Evolutionary conservation across 1,140 invertebrate genomes (phyloP).

Genomic region (Calycopis cecrops): DNA sequence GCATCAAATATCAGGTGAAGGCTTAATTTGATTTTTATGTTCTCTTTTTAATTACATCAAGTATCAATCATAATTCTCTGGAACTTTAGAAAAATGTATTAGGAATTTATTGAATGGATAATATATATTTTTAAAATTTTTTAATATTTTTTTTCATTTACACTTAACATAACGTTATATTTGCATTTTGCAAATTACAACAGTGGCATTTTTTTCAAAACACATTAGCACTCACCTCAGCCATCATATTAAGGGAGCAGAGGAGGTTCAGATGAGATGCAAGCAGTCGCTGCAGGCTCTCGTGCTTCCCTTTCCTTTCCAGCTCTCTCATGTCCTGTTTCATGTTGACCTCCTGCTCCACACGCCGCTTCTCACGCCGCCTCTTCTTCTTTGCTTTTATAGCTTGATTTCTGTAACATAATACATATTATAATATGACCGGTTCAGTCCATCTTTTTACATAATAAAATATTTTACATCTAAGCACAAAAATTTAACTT

Average conservation of each 20-base stretch:
- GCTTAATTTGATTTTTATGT: no score
- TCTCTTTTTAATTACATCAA: no score
- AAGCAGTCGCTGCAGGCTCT: slow-evolving; percentile 44
- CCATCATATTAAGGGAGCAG: slow-evolving; percentile 53
- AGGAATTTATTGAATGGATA: no score
- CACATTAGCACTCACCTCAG: slow-evolving; percentile 40
- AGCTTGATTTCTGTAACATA: slow-evolving; percentile 38
- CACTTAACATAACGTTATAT: no score
- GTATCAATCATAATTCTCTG: no score
- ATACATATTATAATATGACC: no score
- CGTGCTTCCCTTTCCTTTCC: slow-evolving; percentile 45
- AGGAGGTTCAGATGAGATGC: slow-evolving; percentile 53
- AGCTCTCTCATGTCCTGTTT: slow-evolving; percentile 48
- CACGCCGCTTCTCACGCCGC: slow-evolving; percentile 46
- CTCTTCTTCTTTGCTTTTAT: slow-evolving; percentile 55
- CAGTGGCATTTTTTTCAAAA: neutral
- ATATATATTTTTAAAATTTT: no score
- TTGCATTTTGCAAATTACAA: no score
- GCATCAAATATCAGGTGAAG: no score
- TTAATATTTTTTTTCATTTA: no score
- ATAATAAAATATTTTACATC: neutral
- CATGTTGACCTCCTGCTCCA: slow-evolving; percentile 50
- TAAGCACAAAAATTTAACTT: slow-evolving; percentile 29
- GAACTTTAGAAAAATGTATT: no score
- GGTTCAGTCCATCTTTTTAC: no score